Base-by-base conservation (phyloP, 1,140 invertebrate genomes). In the Pantala flavescens region DNA sequence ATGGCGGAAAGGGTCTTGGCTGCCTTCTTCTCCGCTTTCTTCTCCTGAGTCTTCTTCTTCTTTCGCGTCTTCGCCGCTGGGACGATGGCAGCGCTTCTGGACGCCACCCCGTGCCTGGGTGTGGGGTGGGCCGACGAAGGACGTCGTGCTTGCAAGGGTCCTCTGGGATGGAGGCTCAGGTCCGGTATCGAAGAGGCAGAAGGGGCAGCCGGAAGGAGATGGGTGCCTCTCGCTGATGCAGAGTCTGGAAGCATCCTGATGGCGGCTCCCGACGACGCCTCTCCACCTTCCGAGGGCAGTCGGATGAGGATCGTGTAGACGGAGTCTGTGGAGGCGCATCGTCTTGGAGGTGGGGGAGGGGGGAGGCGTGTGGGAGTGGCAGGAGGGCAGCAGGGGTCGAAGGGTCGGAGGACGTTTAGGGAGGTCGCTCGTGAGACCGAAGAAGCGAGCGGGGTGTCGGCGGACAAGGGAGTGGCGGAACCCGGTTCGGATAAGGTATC, bases 1-100 rank as follows among this genome's bases (percentile, higher is more conserved):
- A 99, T 99, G 75, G 98, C 98, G 9, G 93, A 97, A 70, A 99
- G 83, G 0, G 97, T 99, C 83, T 99, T 99, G 0, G 98, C 98
- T 10, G 98, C 98, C 86, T 99, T 99, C 76, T 94, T 92, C 78
- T 99, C 98, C 78, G 97, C 94, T 79, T 97, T 97, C 81, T 97
- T 94, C 83, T 99, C 97, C 80, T 96, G 93, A 0, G 91, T 91
- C 81, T 95, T 95, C 83, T 95, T 95, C 82, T 95, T 95, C 82
- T 93, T 93, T 1, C 49, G 49, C 49, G 49, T 63, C 79, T 92
- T 92, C 49, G 84, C 86, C 72, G 84, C 86, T 73, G 84, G 82
- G 73, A 89, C 89, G 75, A 78, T 81, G 16, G 73, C 79, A 73
- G 88, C 89, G 16, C 49, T 21, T 12, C 49, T 63, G 16, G 49